Percentiles rank a stretch among this genome's conserved stretches.
phyloP scores from a whole-genome alignment of 2,888 invertebrate species.

The Cataglyphis cursor region DNA sequence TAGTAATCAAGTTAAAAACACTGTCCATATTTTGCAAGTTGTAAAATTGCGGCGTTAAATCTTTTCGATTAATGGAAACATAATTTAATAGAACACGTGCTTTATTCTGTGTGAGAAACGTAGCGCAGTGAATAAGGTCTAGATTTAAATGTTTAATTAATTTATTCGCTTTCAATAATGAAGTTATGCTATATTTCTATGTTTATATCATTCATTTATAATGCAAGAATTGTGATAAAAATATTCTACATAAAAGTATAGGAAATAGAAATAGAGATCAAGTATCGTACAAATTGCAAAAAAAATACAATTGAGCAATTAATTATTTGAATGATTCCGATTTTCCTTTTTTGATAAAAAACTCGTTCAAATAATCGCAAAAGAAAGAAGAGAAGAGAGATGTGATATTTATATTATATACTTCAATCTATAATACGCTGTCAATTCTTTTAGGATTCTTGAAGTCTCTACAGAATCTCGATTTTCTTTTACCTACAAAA shows the following conservation, averaged over 20 bases:
- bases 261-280: conserved; percentile 4
- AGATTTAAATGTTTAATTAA: conserved; percentile 1
- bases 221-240: conserved; percentile 7
- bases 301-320: background rate
- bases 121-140: background rate
- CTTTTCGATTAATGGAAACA: background rate
- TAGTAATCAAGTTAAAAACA: conserved; percentile 52
- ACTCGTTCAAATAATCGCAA: background rate
- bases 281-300: background rate
- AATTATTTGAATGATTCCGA: background rate
- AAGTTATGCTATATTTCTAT: background rate
- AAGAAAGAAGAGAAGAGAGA: background rate
- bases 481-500: background rate
- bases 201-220: background rate
- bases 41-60: conserved; percentile 20
- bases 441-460: background rate
- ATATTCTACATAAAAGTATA: background rate
- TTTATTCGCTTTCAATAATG: background rate
- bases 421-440: background rate
- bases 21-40: conserved; percentile 8
- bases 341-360: background rate
- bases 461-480: background rate
- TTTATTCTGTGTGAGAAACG: background rate
- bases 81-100: background rate
- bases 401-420: background rate